Base-by-base conservation (phyloP, 2,113 vertebrate species). In the Apeltes quadracus region DNA sequence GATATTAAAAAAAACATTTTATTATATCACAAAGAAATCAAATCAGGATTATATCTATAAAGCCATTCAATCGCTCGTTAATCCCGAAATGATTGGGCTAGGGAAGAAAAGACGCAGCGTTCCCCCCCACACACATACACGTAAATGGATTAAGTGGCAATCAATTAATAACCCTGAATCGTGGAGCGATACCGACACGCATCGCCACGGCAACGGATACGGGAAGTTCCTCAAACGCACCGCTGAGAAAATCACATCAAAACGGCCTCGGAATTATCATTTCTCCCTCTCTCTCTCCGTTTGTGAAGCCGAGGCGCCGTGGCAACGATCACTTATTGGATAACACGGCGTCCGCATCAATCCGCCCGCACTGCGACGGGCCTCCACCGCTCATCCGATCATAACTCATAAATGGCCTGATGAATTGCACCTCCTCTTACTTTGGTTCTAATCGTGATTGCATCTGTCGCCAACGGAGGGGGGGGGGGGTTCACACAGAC, bases 341-440 rank as follows among this genome's bases (percentile, higher is more conserved):
- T 89, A 81, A 85, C 65, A 55, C 53, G 63, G 78, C 75, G 81
- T 83, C 88, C 85, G 51, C 81, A 90, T 90, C 78, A 71, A 88
- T 90, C 90, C 72, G 50, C 14, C 57, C 8, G 1, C 64, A 58
- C 76, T 75, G 72, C 75, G 84, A 81, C 76, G 58, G 41, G 66
- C 78, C 81, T 74, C 83, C 75, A 86, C 78, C 84, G 76, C 85
- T 89, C 89, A 88, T 89, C 84, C 81, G 75, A 85, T 89, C 79
- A 86, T 76, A 71, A 71, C 72, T 90, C 84, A 85, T 87, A 85
- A 89, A 85, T 53, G 76, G 76, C 57, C 82, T 84, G 83, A 89
- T 90, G 82, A 87, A 89, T 87, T 76, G 86, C 59, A 53, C 65
- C 12, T 88, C 62, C 72, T 81, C 80, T 74, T 69, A 83, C 86